Evolutionary conservation across 2,797 vertebrate species (phyloP), one percentile per base, ranked within the genome.

Genomic region (Crenichthys baileyi): DNA sequence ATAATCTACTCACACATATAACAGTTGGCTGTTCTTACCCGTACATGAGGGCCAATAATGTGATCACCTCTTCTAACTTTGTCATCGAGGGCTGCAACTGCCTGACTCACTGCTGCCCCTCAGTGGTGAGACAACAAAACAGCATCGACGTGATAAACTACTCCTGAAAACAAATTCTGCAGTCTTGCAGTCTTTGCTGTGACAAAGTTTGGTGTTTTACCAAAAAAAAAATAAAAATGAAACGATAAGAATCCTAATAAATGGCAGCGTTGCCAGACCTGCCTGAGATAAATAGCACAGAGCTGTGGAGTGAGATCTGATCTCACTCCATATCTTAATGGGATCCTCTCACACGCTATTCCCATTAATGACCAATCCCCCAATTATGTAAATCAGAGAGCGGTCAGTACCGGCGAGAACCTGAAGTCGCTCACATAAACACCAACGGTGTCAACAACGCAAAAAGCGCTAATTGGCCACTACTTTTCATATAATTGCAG

Each of bases 371-470:
- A 92, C 92, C 92, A 93, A 89, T 90, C 89, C 86, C 87, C 88
- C 94, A 95, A 96, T 96, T 96, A 96, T 96, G 95, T 93, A 95
- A 95, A 96, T 96, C 86, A 89, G 88, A 90, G 83, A 85, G 75
- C 84, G 83, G 85, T 84, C 91, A 93, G 90, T 91, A 93, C 90
- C 91, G 90, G 91, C 80, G 90, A 92, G 86, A 93, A 94, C 91
- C 91, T 95, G 93, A 93, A 94, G 93, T 94, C 93, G 85, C 92
- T 89, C 92, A 87, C 90, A 94, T 90, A 94, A 92, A 93, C 93
- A 93, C 86, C 86, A 94, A 92, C 92, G 90, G 92, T 88, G 89
- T 94, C 92, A 93, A 68, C 93, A 91, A 94, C 92, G 93, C 93
- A 92, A 88, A 91, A 91, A 87, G 91, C 24, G 81, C 93, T 95